Evolutionary conservation across 2,888 invertebrate species (phyloP).

Genomic region (Phyllotreta cruciferae): DNA sequence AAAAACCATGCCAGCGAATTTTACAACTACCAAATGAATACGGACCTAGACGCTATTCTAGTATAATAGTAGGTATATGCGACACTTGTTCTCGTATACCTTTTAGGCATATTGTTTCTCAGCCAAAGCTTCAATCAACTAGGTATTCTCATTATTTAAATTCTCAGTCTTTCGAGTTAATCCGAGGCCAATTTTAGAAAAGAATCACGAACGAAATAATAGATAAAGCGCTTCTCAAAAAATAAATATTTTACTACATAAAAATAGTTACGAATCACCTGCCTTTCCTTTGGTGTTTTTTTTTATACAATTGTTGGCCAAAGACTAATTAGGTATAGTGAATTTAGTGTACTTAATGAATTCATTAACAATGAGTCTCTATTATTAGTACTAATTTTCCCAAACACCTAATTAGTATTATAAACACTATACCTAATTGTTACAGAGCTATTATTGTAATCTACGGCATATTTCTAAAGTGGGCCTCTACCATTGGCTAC

Average conservation of each 20-base stretch:
- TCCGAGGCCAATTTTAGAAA: conserved; percentile 12
- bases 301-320: conserved; percentile 1
- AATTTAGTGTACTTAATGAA: conserved; percentile 1
- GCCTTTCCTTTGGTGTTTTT: background rate
- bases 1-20: conserved; percentile 3
- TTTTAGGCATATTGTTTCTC: conserved; percentile 4
- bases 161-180: conserved; percentile 25
- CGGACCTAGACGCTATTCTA: conserved; percentile 22
- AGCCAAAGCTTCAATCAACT: conserved; percentile 3
- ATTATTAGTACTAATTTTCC: too few species aligned
- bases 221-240: too few species aligned
- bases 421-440: background rate
- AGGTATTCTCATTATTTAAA: conserved; percentile 13
- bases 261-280: background rate
- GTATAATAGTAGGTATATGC: conserved; percentile 3
- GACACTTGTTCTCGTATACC: too few species aligned
- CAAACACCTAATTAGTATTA: too few species aligned
- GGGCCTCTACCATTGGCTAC: conserved; percentile 26
- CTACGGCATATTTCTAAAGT: conserved; percentile 31
- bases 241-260: background rate
- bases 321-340: conserved; percentile 4
- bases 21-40: conserved; percentile 30
- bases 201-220: background rate
- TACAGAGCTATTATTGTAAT: background rate
- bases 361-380: background rate